Conservation (phyloP, 2,113 vertebrate species). For the Recurvirostra avosetta region DNA sequence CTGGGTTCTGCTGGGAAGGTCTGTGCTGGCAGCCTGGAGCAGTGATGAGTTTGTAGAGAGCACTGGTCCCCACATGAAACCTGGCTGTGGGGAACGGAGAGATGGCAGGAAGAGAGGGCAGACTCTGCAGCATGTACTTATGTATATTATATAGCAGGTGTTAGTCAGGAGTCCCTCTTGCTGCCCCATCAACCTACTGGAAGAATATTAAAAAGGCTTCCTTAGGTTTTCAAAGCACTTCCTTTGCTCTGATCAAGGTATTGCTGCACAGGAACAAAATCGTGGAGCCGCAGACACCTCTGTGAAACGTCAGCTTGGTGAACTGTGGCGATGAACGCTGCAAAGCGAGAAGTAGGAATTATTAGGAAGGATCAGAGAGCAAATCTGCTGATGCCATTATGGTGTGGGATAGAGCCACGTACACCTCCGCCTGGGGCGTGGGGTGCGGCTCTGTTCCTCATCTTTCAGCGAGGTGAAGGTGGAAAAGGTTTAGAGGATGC, state of each 20-base stretch:
- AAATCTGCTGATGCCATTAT: neutral
- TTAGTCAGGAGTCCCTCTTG: neutral
- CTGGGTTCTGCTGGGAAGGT: neutral
- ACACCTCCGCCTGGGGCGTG: rapidly evolving
- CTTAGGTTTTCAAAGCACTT: neutral
- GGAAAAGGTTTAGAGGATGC: neutral
- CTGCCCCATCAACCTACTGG: neutral
- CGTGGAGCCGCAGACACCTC: neutral
- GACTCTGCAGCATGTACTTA: neutral
- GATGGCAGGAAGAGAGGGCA: neutral
- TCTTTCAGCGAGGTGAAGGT: neutral
- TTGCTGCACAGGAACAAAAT: neutral
- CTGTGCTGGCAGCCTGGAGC: neutral
- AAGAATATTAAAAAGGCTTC: neutral
- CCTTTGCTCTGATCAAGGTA: neutral
- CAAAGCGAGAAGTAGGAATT: neutral
- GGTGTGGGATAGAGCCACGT: neutral
- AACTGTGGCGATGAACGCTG: neutral
- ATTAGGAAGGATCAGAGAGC: neutral
- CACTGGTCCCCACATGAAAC: neutral
- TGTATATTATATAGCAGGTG: neutral
- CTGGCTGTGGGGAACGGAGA: neutral
- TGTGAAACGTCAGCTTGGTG: neutral
- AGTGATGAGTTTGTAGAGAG: neutral
- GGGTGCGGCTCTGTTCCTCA: neutral